Conservation (phyloP, 2,113 vertebrate genomes). For the Gasterosteus nipponicus region DNA sequence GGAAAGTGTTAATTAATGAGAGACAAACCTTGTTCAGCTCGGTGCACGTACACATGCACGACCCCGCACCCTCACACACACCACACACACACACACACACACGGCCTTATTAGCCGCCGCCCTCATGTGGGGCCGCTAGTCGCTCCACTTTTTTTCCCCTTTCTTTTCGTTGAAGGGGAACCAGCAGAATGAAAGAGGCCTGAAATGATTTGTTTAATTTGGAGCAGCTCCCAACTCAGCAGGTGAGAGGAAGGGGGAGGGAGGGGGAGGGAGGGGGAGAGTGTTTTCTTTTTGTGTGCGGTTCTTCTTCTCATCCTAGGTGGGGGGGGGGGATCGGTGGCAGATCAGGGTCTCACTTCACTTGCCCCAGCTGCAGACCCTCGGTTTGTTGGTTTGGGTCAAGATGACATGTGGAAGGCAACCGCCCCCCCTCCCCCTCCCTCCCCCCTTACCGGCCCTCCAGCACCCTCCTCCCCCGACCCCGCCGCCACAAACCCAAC, state of each 20-base stretch:
- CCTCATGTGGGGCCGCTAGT: slow-evolving; percentile 78
- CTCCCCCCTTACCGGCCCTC: background rate
- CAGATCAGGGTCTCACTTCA: slow-evolving; percentile 78
- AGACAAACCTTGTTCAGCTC: slow-evolving; percentile 86
- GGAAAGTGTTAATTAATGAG: slow-evolving; percentile 94
- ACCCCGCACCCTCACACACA: slow-evolving; percentile 22
- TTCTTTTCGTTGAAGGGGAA: slow-evolving; percentile 67
- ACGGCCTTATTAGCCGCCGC: slow-evolving; percentile 83
- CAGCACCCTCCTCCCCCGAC: slow-evolving; percentile 13
- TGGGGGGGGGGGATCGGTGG: slow-evolving; percentile 57
- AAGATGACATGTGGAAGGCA: slow-evolving; percentile 64
- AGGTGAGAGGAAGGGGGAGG: slow-evolving; percentile 78
- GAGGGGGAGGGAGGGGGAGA: slow-evolving; percentile 14
- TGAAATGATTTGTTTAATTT: slow-evolving; percentile 89
- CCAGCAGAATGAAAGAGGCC: slow-evolving; percentile 62
- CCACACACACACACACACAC: slow-evolving; percentile 18
- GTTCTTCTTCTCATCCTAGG: slow-evolving; percentile 2
- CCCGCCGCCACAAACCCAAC: slow-evolving; percentile 76
- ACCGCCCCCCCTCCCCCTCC: slow-evolving; percentile 1
- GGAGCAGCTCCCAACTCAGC: slow-evolving; percentile 83
- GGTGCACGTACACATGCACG: slow-evolving; percentile 69
- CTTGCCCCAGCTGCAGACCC: slow-evolving; percentile 82
- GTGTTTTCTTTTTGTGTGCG: slow-evolving; percentile 46
- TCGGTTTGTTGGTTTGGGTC: slow-evolving; percentile 72
- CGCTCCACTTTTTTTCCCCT: slow-evolving; percentile 35